phyloP scores from a whole-genome alignment of 2,113 vertebrate genomes.

The Phylloscopus trochiloides region DNA sequence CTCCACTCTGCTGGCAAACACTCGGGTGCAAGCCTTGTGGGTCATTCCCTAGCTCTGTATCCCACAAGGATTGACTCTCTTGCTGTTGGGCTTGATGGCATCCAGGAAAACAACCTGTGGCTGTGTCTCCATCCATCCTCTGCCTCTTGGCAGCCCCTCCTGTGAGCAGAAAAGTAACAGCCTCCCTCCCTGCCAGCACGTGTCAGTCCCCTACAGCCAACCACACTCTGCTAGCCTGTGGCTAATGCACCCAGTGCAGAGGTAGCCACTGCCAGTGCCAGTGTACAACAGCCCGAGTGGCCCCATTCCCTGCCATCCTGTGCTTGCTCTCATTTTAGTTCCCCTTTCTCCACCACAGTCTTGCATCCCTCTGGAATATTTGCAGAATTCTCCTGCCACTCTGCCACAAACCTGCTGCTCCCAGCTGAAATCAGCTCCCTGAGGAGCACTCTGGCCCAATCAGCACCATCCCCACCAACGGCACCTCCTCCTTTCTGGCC shows the following conservation, averaged over 20 bases:
- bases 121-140: not conserved
- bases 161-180: not conserved
- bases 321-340: not conserved
- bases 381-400: not conserved
- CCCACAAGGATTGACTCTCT: not conserved
- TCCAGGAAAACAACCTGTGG: not conserved
- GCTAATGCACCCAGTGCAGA: not conserved
- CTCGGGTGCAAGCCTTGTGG: not conserved
- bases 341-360: not conserved
- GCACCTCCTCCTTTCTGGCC: not conserved
- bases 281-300: rapidly evolving
- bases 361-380: not conserved
- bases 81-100: not conserved
- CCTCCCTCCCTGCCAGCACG: not conserved
- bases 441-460: not conserved
- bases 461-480: not conserved
- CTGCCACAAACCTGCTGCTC: not conserved
- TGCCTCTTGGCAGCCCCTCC: not conserved
- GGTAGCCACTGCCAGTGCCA: not conserved
- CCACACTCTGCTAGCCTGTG: not conserved
- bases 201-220: not conserved
- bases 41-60: not conserved
- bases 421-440: not conserved
- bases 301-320: not conserved
- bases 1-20: not conserved